A percentile compares a stretch with the other conserved stretches of the same genome.
Evolutionary conservation across 1,140 invertebrate genomes (phyloP).

Genomic region (Chymomyza costata): DNA sequence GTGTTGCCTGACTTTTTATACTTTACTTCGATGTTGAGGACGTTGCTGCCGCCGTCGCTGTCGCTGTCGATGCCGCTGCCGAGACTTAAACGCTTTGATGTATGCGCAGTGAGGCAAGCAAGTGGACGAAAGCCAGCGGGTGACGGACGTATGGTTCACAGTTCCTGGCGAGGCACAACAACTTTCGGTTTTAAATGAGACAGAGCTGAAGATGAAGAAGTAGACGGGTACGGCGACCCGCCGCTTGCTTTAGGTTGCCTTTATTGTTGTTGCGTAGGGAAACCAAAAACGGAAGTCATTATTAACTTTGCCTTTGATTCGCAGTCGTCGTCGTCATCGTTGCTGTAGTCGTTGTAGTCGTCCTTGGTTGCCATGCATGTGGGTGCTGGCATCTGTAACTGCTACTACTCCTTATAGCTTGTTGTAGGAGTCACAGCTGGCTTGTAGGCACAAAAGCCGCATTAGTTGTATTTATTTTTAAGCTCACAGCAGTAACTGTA

Average conservation of each 20-base stretch:
- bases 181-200: constrained; percentile 48
- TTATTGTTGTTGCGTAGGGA: constrained; percentile 59
- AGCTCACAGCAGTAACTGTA: constrained; percentile 61
- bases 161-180: constrained; percentile 10
- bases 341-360: no score
- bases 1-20: constrained; percentile 59
- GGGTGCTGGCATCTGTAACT: no score
- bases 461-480: constrained; percentile 74
- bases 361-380: no score
- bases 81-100: constrained; percentile 67
- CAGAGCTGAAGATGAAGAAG: no score
- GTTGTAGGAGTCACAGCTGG: constrained; percentile 58
- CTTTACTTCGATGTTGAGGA: constrained; percentile 67
- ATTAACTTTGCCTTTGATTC: constrained; percentile 69
- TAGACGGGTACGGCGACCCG: no score
- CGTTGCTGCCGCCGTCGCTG: no score
- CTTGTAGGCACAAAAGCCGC: constrained; percentile 72
- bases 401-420: no score
- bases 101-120: constrained; percentile 59
- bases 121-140: constrained; percentile 42
- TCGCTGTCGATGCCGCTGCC: no score
- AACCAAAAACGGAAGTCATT: constrained; percentile 72
- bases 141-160: neutral
- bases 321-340: neutral
- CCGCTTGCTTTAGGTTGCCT: constrained; percentile 8